Evolutionary conservation across 2,888 invertebrate genomes (phyloP).

Genomic region (Augochlorella aurata): DNA sequence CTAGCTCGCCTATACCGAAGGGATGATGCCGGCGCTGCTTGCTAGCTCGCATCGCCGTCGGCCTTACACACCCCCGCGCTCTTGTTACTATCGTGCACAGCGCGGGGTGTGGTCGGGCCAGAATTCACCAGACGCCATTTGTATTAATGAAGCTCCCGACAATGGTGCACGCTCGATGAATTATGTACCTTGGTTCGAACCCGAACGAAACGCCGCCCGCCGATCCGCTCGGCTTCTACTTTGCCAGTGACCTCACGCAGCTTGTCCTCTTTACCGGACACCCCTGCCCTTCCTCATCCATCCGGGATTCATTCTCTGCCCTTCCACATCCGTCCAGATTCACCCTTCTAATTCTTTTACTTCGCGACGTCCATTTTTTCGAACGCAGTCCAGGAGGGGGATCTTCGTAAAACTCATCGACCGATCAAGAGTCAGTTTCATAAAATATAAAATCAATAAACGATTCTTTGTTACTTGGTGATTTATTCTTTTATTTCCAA

Average conservation of each 20-base stretch:
- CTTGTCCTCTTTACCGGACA: constrained; percentile 1
- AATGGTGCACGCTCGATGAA: constrained; percentile 81
- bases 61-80: constrained; percentile 47
- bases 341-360: background rate
- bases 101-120: constrained; percentile 67
- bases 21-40: constrained; percentile 49
- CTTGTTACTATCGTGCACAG: constrained; percentile 63
- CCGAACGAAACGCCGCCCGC: constrained; percentile 72
- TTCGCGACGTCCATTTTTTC: background rate
- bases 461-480: background rate
- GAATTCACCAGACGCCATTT: constrained; percentile 82
- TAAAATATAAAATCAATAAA: background rate
- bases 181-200: constrained; percentile 81
- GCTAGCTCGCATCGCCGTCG: constrained; percentile 3
- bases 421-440: background rate
- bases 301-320: background rate
- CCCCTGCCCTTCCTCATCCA: constrained; percentile 17
- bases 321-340: constrained; percentile 16
- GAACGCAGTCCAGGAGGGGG: background rate
- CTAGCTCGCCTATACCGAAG: constrained; percentile 47
- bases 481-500: background rate
- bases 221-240: constrained; percentile 63
- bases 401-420: too few species aligned
- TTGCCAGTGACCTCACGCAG: constrained; percentile 64
- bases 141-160: constrained; percentile 82